Evolutionary conservation across 2,113 vertebrate genomes (phyloP).

Genomic region (Ardeotis arabs): DNA sequence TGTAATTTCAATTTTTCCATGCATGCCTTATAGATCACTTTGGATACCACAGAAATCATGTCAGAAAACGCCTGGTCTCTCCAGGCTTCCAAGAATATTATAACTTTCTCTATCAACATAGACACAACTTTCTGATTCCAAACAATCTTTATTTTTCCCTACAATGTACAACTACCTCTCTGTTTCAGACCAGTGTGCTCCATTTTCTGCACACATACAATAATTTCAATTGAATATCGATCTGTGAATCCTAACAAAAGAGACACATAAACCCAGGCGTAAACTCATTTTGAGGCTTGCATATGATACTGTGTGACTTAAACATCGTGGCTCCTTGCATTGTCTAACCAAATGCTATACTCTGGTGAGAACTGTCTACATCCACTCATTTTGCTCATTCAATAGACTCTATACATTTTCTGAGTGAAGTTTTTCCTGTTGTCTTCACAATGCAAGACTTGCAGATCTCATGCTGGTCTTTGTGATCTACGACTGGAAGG

Average conservation of each 20-base stretch:
- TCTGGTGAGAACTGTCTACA: background rate
- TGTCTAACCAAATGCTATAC: background rate
- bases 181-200: background rate
- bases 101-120: background rate
- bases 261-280: background rate
- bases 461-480: background rate
- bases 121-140: background rate
- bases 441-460: background rate
- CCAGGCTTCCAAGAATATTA: background rate
- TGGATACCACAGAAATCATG: background rate
- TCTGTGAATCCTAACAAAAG: background rate
- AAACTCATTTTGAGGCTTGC: background rate
- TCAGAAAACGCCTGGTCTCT: background rate
- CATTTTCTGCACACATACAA: background rate
- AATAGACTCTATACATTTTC: background rate
- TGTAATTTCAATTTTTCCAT: background rate
- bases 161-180: background rate
- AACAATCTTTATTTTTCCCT: background rate
- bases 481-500: background rate
- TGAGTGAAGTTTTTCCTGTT: background rate
- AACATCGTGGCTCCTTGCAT: background rate
- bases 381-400: background rate
- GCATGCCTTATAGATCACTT: background rate
- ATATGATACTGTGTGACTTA: background rate
- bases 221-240: background rate